Percentiles rank a stretch among this genome's conserved stretches.
phyloP scores from a whole-genome alignment of 1,140 invertebrate genomes.

The Colletes latitarsis region DNA sequence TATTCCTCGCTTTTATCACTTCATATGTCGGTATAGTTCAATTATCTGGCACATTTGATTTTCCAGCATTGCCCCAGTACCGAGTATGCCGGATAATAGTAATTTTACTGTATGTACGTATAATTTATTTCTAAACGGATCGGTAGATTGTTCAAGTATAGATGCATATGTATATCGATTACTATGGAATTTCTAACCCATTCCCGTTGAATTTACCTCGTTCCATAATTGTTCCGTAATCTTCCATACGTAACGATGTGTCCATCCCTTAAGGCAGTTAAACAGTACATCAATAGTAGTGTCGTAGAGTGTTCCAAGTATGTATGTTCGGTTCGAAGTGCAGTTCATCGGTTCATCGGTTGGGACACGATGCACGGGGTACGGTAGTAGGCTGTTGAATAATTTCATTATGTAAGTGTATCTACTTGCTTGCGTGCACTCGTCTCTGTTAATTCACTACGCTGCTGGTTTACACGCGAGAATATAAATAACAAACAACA shows the following conservation, averaged over 20 bases:
- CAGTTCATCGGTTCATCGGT: not conserved
- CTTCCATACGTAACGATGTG: not conserved
- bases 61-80: too few species aligned
- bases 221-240: not conserved
- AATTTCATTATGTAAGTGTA: constrained; percentile 45
- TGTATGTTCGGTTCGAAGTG: not conserved
- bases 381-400: not conserved
- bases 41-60: too few species aligned
- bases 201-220: not conserved
- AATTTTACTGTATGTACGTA: not conserved
- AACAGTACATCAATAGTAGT: not conserved
- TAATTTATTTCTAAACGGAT: not conserved
- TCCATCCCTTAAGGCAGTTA: not conserved
- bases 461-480: constrained; percentile 20
- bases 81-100: too few species aligned
- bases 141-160: not conserved
- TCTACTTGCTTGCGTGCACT: constrained; percentile 29
- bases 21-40: too few species aligned
- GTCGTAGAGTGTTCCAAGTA: not conserved
- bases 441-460: constrained; percentile 21
- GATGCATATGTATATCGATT: not conserved
- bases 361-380: not conserved
- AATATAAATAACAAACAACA: constrained; percentile 51
- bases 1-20: too few species aligned
- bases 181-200: not conserved